Evolutionary conservation across 2,797 vertebrate genomes (phyloP).

Genomic region (Falco novaeseelandiae): DNA sequence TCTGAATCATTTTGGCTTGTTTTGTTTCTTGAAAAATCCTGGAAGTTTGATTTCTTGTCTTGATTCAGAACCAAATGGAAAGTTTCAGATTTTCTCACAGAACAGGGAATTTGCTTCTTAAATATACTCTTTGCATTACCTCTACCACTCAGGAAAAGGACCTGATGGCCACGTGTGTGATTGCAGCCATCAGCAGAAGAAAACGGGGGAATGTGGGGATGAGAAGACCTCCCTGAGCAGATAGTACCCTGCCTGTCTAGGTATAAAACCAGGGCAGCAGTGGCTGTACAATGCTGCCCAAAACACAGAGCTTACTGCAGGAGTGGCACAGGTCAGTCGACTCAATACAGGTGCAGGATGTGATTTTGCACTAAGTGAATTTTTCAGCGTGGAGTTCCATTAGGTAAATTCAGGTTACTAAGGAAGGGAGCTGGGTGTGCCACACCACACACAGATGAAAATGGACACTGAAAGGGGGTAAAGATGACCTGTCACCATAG

Average conservation of each 20-base stretch:
- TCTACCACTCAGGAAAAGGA: background rate
- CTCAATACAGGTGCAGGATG: background rate
- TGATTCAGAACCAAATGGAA: background rate
- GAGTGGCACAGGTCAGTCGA: background rate
- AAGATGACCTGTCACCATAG: background rate
- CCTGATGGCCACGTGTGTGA: fast-evolving
- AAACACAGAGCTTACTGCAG: background rate
- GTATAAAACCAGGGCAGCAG: background rate
- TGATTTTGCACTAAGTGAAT: background rate
- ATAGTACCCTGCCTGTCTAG: background rate
- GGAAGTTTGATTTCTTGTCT: background rate
- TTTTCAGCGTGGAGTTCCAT: background rate
- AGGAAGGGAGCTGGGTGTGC: background rate
- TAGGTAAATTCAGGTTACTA: background rate
- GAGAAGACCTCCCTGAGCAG: background rate
- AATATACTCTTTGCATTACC: background rate
- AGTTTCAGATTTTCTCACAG: background rate
- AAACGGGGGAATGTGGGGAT: background rate
- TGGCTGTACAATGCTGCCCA: background rate
- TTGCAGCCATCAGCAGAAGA: background rate
- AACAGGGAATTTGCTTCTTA: background rate
- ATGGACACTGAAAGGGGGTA: background rate
- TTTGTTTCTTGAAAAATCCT: background rate
- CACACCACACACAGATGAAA: background rate
- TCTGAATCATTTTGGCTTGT: background rate